A percentile compares a stretch with the other conserved stretches of the same genome.
Evolutionary conservation across 1,140 invertebrate species (phyloP).

Genomic region (Drosophila takahashii): DNA sequence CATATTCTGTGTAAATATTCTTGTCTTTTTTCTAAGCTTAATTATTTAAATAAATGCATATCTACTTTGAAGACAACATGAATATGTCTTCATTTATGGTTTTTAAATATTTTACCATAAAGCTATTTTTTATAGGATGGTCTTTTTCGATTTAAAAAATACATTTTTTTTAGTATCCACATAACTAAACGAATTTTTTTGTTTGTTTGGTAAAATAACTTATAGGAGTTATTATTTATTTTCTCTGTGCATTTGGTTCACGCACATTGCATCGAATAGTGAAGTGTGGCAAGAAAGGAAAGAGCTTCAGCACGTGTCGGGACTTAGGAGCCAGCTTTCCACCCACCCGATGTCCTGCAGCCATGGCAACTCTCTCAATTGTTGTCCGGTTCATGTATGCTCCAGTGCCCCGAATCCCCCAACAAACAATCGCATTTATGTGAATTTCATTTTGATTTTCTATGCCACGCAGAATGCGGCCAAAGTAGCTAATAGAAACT

Average conservation of each 20-base stretch:
- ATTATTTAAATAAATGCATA: no score
- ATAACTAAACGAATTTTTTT: no score
- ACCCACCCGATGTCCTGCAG: slow-evolving; percentile 5
- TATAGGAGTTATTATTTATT: no score
- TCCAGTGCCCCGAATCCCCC: slow-evolving; percentile 1
- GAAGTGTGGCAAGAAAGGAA: slow-evolving; percentile 8
- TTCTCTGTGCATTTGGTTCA: slow-evolving; percentile 6
- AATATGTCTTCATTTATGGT: no score
- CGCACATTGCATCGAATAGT: slow-evolving; percentile 25
- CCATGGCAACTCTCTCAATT: slow-evolving; percentile 29
- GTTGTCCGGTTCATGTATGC: slow-evolving; percentile 44
- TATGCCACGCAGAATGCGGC: background rate
- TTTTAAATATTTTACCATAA: no score
- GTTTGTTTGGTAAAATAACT: no score
- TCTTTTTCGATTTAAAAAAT: no score
- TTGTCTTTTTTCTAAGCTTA: no score
- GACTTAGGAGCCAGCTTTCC: slow-evolving; percentile 35
- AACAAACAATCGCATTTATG: slow-evolving; percentile 56
- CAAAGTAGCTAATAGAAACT: slow-evolving; percentile 34
- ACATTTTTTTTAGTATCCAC: no score
- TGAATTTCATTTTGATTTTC: slow-evolving; percentile 70
- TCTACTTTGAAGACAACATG: no score
- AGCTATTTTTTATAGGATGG: no score
- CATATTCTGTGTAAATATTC: no score
- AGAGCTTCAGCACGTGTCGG: slow-evolving; percentile 38